These are phyloP conservation scores for Drosophila kohkoa DNA, from an alignment of 1,140 invertebrate genomes.

Conservation along the genomic window DNA sequence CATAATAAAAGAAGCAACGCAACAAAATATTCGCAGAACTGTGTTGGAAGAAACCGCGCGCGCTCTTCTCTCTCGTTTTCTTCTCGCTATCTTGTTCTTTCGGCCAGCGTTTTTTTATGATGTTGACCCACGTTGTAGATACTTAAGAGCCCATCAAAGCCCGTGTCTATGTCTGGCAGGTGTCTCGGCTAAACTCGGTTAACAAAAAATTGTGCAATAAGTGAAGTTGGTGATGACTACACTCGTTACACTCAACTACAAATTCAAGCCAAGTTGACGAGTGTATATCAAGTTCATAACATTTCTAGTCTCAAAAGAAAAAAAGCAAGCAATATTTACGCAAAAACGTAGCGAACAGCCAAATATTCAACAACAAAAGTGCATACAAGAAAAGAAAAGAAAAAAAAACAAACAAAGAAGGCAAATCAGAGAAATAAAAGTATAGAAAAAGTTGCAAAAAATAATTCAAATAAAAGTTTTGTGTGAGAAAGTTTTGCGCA, in stretches of 20 bases:
- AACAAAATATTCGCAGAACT: constrained; percentile 16
- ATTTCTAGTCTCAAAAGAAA: constrained; percentile 71
- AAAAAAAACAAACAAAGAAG: constrained; percentile 10
- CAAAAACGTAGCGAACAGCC: constrained; percentile 47
- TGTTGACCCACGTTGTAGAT: constrained; percentile 37
- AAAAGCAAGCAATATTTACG: constrained; percentile 66
- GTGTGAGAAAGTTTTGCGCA: constrained; percentile 65
- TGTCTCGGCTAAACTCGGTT: constrained; percentile 42
- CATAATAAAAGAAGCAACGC: neutral
- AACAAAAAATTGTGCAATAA: constrained; percentile 68
- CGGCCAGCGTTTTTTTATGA: constrained; percentile 38
- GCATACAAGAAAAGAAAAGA: constrained; percentile 19
- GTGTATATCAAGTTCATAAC: constrained; percentile 44
- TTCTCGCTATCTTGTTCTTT: constrained; percentile 4
- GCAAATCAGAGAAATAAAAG: constrained; percentile 24
- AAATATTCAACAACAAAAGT: constrained; percentile 31
- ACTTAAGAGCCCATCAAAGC: constrained; percentile 46
- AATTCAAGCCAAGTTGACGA: constrained; percentile 34
- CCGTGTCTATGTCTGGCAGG: constrained; percentile 56
- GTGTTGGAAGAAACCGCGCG: constrained; percentile 48
- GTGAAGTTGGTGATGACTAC: constrained; percentile 31
- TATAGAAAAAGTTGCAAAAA: constrained; percentile 25
- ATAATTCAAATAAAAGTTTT: constrained; percentile 53
- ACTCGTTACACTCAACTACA: constrained; percentile 40
- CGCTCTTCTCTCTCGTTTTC: constrained; percentile 22